These are phyloP conservation scores for Hirudinaria manillensis DNA, from an alignment of 2,888 invertebrate species.

Conservation along the genomic window DNA sequence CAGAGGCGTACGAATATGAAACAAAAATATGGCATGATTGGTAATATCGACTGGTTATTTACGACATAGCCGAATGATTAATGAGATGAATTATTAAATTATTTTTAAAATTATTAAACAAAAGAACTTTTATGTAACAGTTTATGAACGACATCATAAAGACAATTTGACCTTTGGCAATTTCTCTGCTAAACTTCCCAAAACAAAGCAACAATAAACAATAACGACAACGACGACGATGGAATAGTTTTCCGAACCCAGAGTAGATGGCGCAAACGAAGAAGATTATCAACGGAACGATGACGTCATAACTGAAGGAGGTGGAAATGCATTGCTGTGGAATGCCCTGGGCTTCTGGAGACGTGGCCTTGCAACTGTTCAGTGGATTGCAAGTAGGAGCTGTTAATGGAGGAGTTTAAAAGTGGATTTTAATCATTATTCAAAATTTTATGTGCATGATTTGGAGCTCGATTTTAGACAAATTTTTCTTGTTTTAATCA, in stretches of 20 bases:
- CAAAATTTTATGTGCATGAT: background rate
- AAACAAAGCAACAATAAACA: too few species aligned
- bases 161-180: too few species aligned
- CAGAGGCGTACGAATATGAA: background rate
- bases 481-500: too few species aligned
- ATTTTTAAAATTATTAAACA: background rate
- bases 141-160: too few species aligned
- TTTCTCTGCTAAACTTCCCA: too few species aligned
- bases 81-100: background rate
- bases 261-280: slow-evolving; percentile 90
- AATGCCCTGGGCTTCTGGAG: background rate
- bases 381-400: slow-evolving; percentile 31
- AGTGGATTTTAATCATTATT: background rate
- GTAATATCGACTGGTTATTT: background rate
- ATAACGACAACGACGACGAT: too few species aligned
- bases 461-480: background rate
- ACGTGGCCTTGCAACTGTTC: slow-evolving; percentile 9
- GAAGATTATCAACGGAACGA: slow-evolving; percentile 88
- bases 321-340: background rate
- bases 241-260: slow-evolving; percentile 43
- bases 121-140: too few species aligned
- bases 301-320: slow-evolving; percentile 65
- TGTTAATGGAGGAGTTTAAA: background rate
- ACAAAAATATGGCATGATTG: too few species aligned
- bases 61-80: background rate